Percentiles rank a stretch among this genome's conserved stretches.
phyloP scores from a whole-genome alignment of 2,113 vertebrate species.

The Micromys minutus region DNA sequence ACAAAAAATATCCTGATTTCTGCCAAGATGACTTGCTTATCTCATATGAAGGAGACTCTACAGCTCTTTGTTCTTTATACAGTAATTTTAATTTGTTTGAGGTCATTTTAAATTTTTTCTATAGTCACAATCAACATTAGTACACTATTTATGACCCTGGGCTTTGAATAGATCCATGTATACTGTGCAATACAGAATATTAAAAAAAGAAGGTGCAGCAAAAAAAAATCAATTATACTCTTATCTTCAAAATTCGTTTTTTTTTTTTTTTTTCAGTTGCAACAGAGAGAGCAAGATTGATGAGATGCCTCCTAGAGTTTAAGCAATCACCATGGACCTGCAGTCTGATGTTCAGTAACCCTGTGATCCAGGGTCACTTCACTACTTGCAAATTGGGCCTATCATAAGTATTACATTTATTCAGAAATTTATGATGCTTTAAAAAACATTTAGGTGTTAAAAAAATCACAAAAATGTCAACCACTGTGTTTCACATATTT shows the following conservation, averaged over 20 bases:
- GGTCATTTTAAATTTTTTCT: slow-evolving; percentile 22
- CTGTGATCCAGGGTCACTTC: neutral
- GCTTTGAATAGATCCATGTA: neutral
- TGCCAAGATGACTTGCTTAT: neutral
- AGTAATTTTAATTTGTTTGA: slow-evolving; percentile 20
- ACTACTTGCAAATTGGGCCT: neutral
- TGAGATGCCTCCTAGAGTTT: neutral
- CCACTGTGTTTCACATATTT: too few relatives aligned
- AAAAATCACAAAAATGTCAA: neutral
- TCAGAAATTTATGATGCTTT: neutral
- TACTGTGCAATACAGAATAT: neutral
- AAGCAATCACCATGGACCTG: neutral
- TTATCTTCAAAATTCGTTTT: neutral
- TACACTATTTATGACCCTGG: neutral
- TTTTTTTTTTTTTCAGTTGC: neutral
- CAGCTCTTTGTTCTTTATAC: neutral
- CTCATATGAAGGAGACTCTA: neutral
- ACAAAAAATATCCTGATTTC: neutral
- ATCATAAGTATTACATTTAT: neutral
- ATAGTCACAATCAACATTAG: neutral
- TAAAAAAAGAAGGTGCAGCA: neutral
- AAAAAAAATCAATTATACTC: neutral
- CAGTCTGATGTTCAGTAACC: neutral
- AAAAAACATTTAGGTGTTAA: neutral
- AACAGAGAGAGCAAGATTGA: neutral